Percentiles rank a stretch among this genome's conserved stretches.
These are phyloP conservation scores for Clanis bilineata DNA, from an alignment of 2,888 invertebrate species.

Conservation along the genomic window DNA sequence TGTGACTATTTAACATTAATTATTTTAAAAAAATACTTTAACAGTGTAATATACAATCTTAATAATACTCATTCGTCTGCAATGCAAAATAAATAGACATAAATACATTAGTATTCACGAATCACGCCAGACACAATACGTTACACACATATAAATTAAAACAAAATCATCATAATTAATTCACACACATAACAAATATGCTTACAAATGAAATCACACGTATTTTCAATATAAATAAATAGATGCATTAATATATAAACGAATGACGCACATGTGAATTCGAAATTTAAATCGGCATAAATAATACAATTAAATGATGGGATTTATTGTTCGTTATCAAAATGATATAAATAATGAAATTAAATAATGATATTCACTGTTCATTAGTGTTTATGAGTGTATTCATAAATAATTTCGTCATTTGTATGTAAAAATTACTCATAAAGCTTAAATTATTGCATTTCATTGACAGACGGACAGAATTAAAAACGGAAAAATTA, in stretches of 20 bases:
- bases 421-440: not conserved
- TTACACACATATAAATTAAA: not conserved
- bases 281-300: not conserved
- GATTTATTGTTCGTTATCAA: not conserved
- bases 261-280: not conserved
- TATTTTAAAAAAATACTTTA: not conserved
- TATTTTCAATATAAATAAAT: not conserved
- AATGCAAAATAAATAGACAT: not conserved
- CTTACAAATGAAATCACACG: not conserved
- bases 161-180: not conserved
- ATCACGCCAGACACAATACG: not conserved
- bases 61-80: not conserved
- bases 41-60: not conserved
- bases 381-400: not conserved
- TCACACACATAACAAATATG: not conserved
- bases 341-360: not conserved
- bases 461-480: not conserved
- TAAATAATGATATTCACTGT: not conserved
- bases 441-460: conserved; percentile 1
- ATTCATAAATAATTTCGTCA: not conserved
- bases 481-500: not conserved
- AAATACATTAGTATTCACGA: not conserved
- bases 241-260: not conserved
- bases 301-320: conserved; percentile 1
- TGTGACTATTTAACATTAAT: not conserved